These are phyloP conservation scores for Morone saxatilis DNA, from an alignment of 2,113 vertebrate species.

Conservation along the genomic window DNA sequence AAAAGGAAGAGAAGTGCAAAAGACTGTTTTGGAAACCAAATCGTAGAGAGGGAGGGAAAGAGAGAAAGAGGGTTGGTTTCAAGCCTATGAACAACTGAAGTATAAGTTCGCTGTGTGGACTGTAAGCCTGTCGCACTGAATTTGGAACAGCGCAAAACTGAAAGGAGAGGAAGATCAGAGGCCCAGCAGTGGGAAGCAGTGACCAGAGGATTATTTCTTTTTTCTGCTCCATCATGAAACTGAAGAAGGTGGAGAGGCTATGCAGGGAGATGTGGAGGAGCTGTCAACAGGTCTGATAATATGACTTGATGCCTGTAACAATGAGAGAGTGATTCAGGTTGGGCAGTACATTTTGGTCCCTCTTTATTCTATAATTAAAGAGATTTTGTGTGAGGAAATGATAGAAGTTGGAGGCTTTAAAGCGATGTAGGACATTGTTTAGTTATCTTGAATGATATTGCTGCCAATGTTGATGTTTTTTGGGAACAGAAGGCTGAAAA, in stretches of 20 bases:
- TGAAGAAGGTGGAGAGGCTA: constrained; percentile 80
- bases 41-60: constrained; percentile 22
- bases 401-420: too few species aligned
- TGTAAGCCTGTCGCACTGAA: constrained; percentile 41
- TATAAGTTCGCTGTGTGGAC: constrained; percentile 43
- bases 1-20: constrained; percentile 33
- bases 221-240: constrained; percentile 78
- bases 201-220: constrained; percentile 37
- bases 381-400: neutral
- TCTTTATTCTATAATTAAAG: neutral
- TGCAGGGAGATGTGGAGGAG: constrained; percentile 84
- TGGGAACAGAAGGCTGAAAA: neutral
- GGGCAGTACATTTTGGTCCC: neutral
- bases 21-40: constrained; percentile 31
- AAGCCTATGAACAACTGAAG: constrained; percentile 31
- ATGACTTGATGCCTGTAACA: constrained; percentile 24
- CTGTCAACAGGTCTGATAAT: constrained; percentile 83
- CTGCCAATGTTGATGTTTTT: neutral
- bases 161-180: constrained; percentile 42
- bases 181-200: constrained; percentile 22
- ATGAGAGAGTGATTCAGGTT: constrained; percentile 4
- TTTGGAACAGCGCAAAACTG: constrained; percentile 49
- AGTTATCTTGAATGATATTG: neutral
- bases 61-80: constrained; percentile 35
- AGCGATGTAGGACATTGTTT: neutral